These are phyloP conservation scores for Gallinago stenura DNA, from an alignment of 2,797 vertebrate species.

Conservation along the genomic window DNA sequence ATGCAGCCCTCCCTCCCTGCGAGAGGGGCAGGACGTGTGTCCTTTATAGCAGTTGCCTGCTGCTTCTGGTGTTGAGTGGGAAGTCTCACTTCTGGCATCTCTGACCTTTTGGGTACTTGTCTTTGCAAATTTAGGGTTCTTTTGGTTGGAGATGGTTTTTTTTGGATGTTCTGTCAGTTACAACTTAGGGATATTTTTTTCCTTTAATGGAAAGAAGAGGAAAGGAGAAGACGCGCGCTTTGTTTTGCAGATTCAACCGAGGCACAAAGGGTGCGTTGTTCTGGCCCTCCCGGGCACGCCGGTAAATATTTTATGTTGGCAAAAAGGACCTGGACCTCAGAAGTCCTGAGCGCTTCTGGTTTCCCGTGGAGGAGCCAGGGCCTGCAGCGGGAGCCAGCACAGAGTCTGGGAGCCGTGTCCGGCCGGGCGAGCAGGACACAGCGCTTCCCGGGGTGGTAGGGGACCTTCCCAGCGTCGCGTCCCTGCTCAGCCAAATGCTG, in stretches of 20 bases:
- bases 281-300: not conserved
- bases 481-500: not conserved
- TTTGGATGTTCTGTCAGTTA: not conserved
- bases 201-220: not conserved
- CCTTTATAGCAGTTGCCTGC: fast-evolving
- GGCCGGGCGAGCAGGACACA: fast-evolving
- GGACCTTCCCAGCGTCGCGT: not conserved
- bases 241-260: not conserved
- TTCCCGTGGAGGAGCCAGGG: not conserved
- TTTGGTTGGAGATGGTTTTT: not conserved
- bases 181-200: not conserved
- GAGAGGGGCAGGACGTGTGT: not conserved
- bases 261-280: constrained; percentile 40
- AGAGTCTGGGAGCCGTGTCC: not conserved
- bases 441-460: not conserved
- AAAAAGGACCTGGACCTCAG: not conserved
- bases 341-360: not conserved
- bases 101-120: not conserved
- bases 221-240: not conserved
- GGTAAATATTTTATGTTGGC: constrained; percentile 22
- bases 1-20: not conserved
- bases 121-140: not conserved
- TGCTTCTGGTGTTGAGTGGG: not conserved
- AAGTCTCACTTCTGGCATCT: not conserved
- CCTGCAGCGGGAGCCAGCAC: not conserved